Percentiles rank a stretch among this genome's conserved stretches.
These are phyloP conservation scores for Premnoplex brunnescens DNA, from an alignment of 2,797 vertebrate species.

Conservation along the genomic window DNA sequence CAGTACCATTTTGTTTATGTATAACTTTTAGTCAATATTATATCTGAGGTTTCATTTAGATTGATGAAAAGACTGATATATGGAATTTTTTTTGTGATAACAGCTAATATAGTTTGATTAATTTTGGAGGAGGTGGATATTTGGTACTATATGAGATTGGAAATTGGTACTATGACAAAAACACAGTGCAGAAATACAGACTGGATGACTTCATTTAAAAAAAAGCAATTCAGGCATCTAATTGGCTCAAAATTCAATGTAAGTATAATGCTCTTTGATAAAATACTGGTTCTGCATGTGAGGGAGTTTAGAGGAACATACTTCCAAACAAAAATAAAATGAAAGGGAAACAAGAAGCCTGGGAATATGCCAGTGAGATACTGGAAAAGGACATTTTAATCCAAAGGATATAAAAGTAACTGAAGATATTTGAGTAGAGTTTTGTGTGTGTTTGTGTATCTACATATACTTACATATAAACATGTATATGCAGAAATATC, in stretches of 20 bases:
- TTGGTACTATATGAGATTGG: not conserved
- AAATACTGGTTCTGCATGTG: not conserved
- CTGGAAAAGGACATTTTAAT: not conserved
- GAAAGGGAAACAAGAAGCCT: not conserved
- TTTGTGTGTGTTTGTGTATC: not conserved
- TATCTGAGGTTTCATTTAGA: not conserved
- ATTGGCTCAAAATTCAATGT: not conserved
- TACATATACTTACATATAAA: not conserved
- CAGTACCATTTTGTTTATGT: not conserved
- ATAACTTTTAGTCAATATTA: not conserved
- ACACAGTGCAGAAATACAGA: not conserved
- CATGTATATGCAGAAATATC: not conserved
- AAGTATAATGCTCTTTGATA: not conserved
- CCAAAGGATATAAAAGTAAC: not conserved
- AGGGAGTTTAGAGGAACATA: not conserved
- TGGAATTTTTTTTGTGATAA: not conserved
- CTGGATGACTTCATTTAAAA: not conserved
- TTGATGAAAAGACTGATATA: not conserved
- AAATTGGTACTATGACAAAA: not conserved
- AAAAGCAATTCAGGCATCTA: not conserved
- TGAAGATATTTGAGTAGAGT: not conserved
- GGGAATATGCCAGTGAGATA: not conserved
- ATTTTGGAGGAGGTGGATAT: not conserved
- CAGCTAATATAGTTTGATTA: not conserved
- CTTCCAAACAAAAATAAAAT: not conserved